These are phyloP conservation scores for Metridium senile DNA, from an alignment of 92 coral and sea anemone genomes.

Conservation along the genomic window DNA sequence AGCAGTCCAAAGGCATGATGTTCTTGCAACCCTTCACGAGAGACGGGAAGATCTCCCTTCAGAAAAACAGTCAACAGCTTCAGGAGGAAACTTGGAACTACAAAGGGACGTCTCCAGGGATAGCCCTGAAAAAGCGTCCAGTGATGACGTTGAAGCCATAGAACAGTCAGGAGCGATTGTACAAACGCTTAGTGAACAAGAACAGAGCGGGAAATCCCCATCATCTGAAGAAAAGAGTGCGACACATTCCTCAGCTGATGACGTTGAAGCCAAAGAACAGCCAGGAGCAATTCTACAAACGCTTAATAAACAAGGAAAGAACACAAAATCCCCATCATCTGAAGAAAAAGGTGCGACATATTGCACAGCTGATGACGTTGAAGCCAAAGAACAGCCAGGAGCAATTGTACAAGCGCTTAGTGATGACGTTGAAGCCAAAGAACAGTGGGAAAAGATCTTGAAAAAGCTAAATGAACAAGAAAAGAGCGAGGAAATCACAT, in stretches of 20 bases:
- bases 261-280: constrained; percentile 1
- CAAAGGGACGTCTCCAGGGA: not conserved
- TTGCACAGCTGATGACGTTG: no score
- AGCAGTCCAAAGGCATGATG: not conserved
- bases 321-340: not conserved
- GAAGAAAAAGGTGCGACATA: no score
- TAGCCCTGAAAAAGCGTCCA: not conserved
- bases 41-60: not conserved
- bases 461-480: not conserved
- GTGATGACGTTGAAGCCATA: not conserved
- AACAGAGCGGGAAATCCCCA: not conserved
- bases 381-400: constrained; percentile 1
- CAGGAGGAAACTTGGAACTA: not conserved
- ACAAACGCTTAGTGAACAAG: not conserved
- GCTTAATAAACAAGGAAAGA: not conserved
- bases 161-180: not conserved
- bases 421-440: constrained; percentile 7
- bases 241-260: no score
- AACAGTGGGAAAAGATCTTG: constrained; percentile 1
- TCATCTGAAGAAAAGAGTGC: no score
- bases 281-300: not conserved
- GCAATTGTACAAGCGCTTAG: not conserved
- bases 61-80: not conserved
- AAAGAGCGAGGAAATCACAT: not conserved
- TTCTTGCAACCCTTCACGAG: not conserved